A percentile compares a stretch with the other conserved stretches of the same genome.
Evolutionary conservation across 2,888 invertebrate genomes (phyloP).

Genomic region (Chorisops tibialis): DNA sequence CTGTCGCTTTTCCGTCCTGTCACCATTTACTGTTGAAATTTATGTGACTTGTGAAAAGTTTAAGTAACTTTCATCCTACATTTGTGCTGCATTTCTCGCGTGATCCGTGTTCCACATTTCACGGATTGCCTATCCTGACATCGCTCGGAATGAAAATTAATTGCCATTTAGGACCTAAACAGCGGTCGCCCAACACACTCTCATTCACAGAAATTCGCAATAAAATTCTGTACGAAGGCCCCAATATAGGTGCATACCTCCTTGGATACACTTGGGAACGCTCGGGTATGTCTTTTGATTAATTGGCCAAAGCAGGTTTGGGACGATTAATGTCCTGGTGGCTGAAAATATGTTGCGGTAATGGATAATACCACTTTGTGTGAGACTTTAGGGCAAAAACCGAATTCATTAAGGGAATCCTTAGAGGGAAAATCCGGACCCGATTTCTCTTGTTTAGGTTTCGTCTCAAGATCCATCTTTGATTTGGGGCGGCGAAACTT

Average conservation of each 20-base stretch:
- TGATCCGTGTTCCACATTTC: background rate
- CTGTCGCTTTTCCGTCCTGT: background rate
- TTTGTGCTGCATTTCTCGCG: background rate
- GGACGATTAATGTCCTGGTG: background rate
- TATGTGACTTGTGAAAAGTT: constrained; percentile 19
- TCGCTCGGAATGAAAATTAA: constrained; percentile 6
- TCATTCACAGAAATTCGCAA: too few species aligned
- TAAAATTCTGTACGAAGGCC: too few species aligned
- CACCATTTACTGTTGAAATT: constrained; percentile 11
- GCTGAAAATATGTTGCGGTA: constrained; percentile 6
- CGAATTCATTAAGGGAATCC: background rate
- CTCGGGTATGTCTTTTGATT: background rate
- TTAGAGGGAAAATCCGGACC: too few species aligned
- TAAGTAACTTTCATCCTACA: constrained; percentile 1
- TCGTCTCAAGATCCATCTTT: too few species aligned
- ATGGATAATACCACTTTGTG: background rate
- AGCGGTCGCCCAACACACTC: too few species aligned
- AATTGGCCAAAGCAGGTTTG: background rate
- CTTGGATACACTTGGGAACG: too few species aligned
- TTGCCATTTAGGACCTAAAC: background rate
- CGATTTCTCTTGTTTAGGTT: too few species aligned
- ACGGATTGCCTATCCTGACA: background rate
- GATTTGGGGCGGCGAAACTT: too few species aligned
- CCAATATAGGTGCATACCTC: too few species aligned
- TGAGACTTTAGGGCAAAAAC: background rate